Evolutionary conservation across 2,797 vertebrate species (phyloP).

Genomic region (Acrossocheilus fasciatus): DNA sequence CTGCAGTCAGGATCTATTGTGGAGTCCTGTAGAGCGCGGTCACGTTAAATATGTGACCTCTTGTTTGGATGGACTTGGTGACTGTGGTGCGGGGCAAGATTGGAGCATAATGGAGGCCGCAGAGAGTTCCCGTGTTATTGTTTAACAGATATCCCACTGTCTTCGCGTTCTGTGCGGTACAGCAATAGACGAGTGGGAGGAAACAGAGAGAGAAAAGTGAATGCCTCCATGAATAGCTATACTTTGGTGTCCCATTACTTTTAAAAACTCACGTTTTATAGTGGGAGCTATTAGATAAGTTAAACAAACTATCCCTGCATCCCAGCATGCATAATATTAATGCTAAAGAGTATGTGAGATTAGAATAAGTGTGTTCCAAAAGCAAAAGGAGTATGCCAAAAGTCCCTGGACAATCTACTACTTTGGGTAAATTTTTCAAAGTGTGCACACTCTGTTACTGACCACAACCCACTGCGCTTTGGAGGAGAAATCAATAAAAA

Average conservation of each 20-base stretch:
- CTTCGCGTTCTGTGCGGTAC: background rate
- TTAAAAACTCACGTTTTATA: background rate
- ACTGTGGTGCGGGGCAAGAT: conserved; percentile 11
- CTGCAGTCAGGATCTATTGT: background rate
- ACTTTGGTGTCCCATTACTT: conserved; percentile 38
- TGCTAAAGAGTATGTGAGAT: background rate
- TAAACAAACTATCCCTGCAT: background rate
- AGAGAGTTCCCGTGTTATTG: conserved; percentile 22
- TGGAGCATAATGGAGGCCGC: background rate
- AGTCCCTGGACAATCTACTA: background rate
- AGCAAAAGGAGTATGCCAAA: background rate
- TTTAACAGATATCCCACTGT: conserved; percentile 16
- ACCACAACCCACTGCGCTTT: background rate
- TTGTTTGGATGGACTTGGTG: conserved; percentile 24
- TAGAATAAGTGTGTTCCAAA: background rate
- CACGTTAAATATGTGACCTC: conserved; percentile 13
- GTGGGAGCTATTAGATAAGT: background rate
- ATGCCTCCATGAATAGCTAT: conserved; percentile 67
- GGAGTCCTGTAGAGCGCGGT: background rate
- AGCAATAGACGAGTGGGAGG: background rate
- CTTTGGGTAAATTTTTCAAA: background rate
- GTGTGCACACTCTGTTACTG: background rate
- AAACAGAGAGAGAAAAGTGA: background rate
- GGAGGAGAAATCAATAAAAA: background rate
- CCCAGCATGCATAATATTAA: background rate